Conservation (phyloP, 2,797 vertebrate species). For the Helostoma temminkii region DNA sequence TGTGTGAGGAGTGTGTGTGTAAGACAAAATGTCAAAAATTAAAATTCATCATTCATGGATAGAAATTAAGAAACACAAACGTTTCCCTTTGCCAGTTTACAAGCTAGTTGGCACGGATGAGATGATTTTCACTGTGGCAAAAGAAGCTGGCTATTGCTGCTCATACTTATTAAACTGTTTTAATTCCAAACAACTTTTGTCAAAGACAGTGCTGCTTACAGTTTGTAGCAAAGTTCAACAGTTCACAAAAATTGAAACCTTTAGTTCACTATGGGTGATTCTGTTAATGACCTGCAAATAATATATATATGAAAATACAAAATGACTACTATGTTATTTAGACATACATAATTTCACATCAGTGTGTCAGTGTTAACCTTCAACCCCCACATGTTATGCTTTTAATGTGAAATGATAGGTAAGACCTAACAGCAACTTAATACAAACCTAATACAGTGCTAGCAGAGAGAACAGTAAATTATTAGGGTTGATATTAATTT, state of each 20-base stretch:
- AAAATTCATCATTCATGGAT: slow-evolving; percentile 21
- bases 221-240: no score
- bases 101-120: not conserved
- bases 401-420: not conserved
- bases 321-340: no score
- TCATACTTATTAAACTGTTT: not conserved
- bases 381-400: not conserved
- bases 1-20: not conserved
- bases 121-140: slow-evolving; percentile 1
- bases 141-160: not conserved
- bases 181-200: no score
- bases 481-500: not conserved
- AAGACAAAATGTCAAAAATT: not conserved
- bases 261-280: no score
- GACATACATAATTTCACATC: no score
- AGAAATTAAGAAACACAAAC: slow-evolving; percentile 14
- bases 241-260: no score
- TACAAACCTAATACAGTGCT: not conserved
- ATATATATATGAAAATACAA: not conserved
- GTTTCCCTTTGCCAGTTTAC: slow-evolving; percentile 16
- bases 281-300: no score
- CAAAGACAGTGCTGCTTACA: no score
- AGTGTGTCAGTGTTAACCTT: no score
- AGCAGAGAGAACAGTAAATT: not conserved
- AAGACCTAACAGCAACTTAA: no score